Evolutionary conservation across 1,140 invertebrate genomes (phyloP).

Genomic region (Tetramorium alpestre): DNA sequence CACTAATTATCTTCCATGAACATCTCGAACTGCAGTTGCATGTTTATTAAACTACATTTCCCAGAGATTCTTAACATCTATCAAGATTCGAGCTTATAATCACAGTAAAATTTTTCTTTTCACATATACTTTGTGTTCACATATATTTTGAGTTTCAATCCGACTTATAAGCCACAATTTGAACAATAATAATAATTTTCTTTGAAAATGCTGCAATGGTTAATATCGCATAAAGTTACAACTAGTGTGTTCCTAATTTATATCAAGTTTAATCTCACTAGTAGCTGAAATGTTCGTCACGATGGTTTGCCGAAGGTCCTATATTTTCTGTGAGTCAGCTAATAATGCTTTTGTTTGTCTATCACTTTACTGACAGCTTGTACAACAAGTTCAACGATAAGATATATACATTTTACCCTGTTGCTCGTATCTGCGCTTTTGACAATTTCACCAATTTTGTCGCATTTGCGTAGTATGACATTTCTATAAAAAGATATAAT

Average conservation of each 20-base stretch:
- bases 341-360: constrained; percentile 27
- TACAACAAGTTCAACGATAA: constrained; percentile 41
- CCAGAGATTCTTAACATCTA: not conserved
- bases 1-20: not conserved
- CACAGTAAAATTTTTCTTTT: not conserved
- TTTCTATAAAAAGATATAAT: not conserved
- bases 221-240: constrained; percentile 6
- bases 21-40: constrained; percentile 7
- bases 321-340: constrained; percentile 16
- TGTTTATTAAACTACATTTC: constrained; percentile 9
- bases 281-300: constrained; percentile 12
- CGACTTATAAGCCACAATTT: not conserved
- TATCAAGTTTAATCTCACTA: not conserved
- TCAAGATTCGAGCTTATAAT: not conserved
- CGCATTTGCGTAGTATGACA: not conserved
- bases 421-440: not conserved
- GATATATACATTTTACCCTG: constrained; percentile 3
- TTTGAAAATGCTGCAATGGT: not conserved
- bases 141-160: not conserved
- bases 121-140: not conserved
- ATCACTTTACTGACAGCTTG: constrained; percentile 28
- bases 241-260: not conserved
- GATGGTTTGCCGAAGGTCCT: not conserved
- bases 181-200: not conserved
- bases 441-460: not conserved